Base-by-base conservation (phyloP, 2,888 invertebrate genomes). In the Cacoxenus indagator region DNA sequence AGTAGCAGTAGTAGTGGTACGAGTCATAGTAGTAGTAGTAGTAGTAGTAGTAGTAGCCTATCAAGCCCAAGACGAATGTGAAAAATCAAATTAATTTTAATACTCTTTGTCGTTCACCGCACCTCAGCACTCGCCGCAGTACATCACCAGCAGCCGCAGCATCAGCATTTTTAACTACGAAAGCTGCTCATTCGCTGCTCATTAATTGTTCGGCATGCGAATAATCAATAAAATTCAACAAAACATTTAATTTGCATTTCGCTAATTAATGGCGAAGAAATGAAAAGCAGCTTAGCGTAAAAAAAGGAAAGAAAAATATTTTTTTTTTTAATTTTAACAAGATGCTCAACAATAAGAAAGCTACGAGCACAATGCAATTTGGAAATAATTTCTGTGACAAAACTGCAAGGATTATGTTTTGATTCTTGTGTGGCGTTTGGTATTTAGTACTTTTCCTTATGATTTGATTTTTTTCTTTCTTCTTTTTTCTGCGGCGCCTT, bases 181-280 rank as follows among this genome's bases (percentile, higher is more conserved):
- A 37, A 75, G 75, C 77, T 64, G 77, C 76, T 76, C n/a, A n/a
- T n/a, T 76, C 77, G 71, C 70, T 62, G 77, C 71, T 70, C 76
- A 76, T 76, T 76, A 76, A 76, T 76, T 76, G 65, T 62, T 54
- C 9, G 17, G 61, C 61, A 80, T 82, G 80, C 77, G 9, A 51
- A 51, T 3, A 11, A 51, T 22, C 80, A 83, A 80, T 80, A 83
- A 83, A 83, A 83, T 79, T 80, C 83, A 78, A 80, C 77, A 83
- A 74, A 78, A 78, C 80, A 83, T 80, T 62, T 80, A 82, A 80
- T 80, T 80, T 83, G 75, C 75, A 73, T 71, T 83, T 80, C 65
- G 67, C 78, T 81, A 80, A 83, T 83, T 80, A 80, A 83, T 82
- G 80, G 80, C 74, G 75, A 72, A 78, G 69, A 72, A 72, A 73